phyloP scores from a whole-genome alignment of 2,888 invertebrate species.

The Drosophila acutilabella region DNA sequence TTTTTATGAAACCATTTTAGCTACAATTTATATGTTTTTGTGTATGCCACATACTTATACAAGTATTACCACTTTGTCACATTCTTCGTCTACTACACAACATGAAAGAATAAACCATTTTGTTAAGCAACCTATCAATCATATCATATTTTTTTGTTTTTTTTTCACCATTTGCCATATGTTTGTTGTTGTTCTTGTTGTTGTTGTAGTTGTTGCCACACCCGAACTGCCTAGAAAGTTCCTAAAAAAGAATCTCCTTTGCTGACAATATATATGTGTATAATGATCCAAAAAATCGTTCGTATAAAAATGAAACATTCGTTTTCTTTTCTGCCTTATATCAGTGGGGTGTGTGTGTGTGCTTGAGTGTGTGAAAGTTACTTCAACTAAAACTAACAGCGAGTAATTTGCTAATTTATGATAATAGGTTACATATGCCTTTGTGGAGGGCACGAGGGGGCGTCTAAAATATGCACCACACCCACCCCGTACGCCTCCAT shows the following conservation, averaged over 20 bases:
- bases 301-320: slow-evolving; percentile 45
- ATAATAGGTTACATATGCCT: slow-evolving; percentile 12
- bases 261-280: slow-evolving; percentile 53
- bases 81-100: slow-evolving; percentile 33
- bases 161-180: slow-evolving; percentile 75
- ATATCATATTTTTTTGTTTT: slow-evolving; percentile 18
- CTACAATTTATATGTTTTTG: slow-evolving; percentile 65
- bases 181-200: slow-evolving; percentile 44
- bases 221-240: slow-evolving; percentile 48
- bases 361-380: slow-evolving; percentile 7
- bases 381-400: slow-evolving; percentile 43
- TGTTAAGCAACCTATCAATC: slow-evolving; percentile 48
- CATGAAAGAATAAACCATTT: slow-evolving; percentile 56
- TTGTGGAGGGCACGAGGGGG: not conserved
- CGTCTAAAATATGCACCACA: slow-evolving; percentile 31
- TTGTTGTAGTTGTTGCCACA: slow-evolving; percentile 36
- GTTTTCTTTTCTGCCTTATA: slow-evolving; percentile 1
- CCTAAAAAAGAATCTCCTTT: slow-evolving; percentile 53
- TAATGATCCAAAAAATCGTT: slow-evolving; percentile 56
- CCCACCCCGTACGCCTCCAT: slow-evolving; percentile 2
- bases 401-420: slow-evolving; percentile 32
- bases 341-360: slow-evolving; percentile 11
- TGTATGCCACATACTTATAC: slow-evolving; percentile 22
- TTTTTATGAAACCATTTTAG: slow-evolving; percentile 85
- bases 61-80: slow-evolving; percentile 30